Evolutionary conservation across 2,113 vertebrate genomes (phyloP).

Genomic region (Indicator indicator): DNA sequence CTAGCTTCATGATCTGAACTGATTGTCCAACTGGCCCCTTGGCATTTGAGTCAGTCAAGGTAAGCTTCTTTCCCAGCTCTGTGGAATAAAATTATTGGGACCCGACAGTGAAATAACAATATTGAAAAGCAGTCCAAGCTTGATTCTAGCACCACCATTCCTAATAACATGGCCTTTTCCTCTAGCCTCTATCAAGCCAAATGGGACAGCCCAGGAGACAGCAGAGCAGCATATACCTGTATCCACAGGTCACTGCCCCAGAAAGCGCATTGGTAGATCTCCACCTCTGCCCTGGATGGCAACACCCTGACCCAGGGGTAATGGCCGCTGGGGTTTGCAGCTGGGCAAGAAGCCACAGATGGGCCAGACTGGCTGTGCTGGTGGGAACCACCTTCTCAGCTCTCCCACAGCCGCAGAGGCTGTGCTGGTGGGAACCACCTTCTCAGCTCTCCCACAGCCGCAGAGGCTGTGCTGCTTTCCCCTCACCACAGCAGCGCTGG

Average conservation of each 20-base stretch:
- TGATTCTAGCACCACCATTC: not conserved
- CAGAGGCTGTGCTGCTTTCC: accelerated
- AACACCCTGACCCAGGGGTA: not conserved
- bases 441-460: accelerated
- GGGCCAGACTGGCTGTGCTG: not conserved
- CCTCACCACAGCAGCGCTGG: accelerated
- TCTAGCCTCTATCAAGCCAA: not conserved
- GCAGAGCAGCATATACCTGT: not conserved
- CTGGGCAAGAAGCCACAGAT: not conserved
- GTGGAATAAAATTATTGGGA: not conserved
- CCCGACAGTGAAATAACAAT: not conserved
- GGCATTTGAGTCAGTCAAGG: not conserved
- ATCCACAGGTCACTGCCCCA: not conserved
- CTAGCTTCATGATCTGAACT: not conserved
- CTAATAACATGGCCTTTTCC: not conserved
- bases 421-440: accelerated
- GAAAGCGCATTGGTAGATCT: not conserved
- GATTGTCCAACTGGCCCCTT: not conserved
- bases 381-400: not conserved
- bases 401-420: accelerated
- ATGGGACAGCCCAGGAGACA: not conserved
- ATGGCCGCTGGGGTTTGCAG: not conserved
- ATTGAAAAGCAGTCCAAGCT: not conserved
- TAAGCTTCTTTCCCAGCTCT: not conserved
- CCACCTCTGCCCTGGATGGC: not conserved